Conservation (phyloP, 2,797 vertebrate genomes). For the Coregonus sp. region DNA sequence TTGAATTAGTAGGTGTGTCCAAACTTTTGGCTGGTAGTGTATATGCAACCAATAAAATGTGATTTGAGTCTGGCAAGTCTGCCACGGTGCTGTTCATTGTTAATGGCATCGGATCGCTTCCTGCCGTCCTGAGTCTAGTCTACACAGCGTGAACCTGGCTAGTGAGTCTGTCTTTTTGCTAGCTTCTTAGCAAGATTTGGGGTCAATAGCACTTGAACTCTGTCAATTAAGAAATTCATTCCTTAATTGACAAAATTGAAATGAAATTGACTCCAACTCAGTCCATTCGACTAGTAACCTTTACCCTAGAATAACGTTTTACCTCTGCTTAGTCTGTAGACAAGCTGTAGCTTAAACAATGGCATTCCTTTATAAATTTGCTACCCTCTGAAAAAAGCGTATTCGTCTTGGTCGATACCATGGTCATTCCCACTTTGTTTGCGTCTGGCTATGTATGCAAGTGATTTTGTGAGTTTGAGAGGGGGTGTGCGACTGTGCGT, state of each 20-base stretch:
- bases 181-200: background rate
- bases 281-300: background rate
- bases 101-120: background rate
- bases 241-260: background rate
- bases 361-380: background rate
- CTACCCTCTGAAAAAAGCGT: background rate
- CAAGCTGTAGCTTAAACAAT: background rate
- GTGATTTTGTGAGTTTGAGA: background rate
- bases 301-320: background rate
- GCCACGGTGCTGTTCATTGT: background rate
- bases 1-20: no score
- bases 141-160: background rate
- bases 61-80: background rate
- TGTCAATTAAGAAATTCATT: background rate
- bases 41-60: no score
- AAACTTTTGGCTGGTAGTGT: no score
- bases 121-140: background rate
- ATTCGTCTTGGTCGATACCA: background rate
- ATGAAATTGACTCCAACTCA: background rate
- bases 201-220: background rate
- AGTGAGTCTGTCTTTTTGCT: background rate
- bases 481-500: background rate
- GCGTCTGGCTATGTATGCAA: no score
- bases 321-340: background rate
- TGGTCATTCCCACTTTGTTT: no score